phyloP scores from a whole-genome alignment of 2,113 vertebrate species.

The Saguinus imperator region DNA sequence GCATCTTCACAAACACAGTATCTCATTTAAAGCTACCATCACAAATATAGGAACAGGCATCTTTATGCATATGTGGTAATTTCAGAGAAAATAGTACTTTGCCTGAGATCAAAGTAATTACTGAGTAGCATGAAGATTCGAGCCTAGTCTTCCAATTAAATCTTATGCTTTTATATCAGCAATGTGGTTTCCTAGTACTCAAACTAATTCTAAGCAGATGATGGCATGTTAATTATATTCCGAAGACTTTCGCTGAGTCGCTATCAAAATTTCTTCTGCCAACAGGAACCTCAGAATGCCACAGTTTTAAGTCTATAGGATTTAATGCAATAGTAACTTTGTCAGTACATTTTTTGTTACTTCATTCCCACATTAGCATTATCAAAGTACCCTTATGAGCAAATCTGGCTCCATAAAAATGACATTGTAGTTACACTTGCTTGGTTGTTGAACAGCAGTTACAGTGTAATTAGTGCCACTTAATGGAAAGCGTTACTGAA shows the following conservation, averaged over 20 bases:
- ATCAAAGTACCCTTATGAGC: conserved; percentile 61
- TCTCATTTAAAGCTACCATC: neutral
- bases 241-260: neutral
- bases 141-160: neutral
- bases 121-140: neutral
- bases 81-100: neutral
- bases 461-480: conserved; percentile 75
- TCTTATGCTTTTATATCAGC: neutral
- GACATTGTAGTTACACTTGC: conserved; percentile 71
- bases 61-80: neutral
- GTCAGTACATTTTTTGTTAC: neutral
- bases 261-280: neutral
- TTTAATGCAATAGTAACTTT: conserved; percentile 29
- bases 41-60: neutral
- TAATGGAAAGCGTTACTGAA: conserved; percentile 77
- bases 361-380: conserved; percentile 29
- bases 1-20: neutral
- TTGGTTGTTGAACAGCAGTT: conserved; percentile 79
- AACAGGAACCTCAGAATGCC: neutral
- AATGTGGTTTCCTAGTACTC: neutral
- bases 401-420: conserved; percentile 75
- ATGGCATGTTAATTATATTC: neutral
- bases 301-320: neutral
- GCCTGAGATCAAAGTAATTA: neutral
- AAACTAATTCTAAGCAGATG: neutral